Conservation (phyloP, 2,113 vertebrate species). For the Gobius niger region DNA sequence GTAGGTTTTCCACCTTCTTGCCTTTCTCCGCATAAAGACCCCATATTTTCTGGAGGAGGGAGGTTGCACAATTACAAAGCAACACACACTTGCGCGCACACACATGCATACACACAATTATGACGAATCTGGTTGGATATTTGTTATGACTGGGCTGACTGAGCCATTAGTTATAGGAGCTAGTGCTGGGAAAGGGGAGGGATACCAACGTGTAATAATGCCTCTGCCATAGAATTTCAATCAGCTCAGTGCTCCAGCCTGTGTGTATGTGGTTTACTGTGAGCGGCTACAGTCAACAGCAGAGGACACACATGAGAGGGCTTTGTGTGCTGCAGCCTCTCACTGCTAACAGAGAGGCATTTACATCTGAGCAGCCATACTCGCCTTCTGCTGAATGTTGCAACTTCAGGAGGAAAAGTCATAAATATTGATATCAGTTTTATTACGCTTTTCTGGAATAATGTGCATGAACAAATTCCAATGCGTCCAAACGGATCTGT, state of each 20-base stretch:
- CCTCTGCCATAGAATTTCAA: constrained; percentile 74
- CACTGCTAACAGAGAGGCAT: constrained; percentile 4
- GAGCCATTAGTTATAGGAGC: constrained; percentile 78
- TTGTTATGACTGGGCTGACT: constrained; percentile 79
- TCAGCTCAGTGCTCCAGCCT: constrained; percentile 55
- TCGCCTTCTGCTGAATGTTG: constrained; percentile 28
- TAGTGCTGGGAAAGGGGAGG: constrained; percentile 73
- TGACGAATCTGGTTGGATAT: constrained; percentile 77
- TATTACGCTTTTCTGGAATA: constrained; percentile 35
- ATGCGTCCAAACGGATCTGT: constrained; percentile 18
- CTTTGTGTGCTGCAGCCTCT: constrained; percentile 26
- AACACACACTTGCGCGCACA: constrained; percentile 21
- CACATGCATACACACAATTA: constrained; percentile 60
- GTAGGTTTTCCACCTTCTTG: constrained; percentile 44
- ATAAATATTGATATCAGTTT: constrained; percentile 28
- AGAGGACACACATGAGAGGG: constrained; percentile 49
- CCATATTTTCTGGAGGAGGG: constrained; percentile 37
- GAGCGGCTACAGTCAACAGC: constrained; percentile 52
- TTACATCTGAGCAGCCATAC: constrained; percentile 4
- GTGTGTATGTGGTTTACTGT: constrained; percentile 26
- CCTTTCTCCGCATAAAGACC: constrained; percentile 45
- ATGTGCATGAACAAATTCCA: constrained; percentile 33
- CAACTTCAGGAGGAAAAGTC: constrained; percentile 18
- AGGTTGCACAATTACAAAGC: constrained; percentile 39
- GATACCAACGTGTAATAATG: constrained; percentile 73